Conservation (phyloP, 2,113 vertebrate species). For the Pterophyllum scalare region DNA sequence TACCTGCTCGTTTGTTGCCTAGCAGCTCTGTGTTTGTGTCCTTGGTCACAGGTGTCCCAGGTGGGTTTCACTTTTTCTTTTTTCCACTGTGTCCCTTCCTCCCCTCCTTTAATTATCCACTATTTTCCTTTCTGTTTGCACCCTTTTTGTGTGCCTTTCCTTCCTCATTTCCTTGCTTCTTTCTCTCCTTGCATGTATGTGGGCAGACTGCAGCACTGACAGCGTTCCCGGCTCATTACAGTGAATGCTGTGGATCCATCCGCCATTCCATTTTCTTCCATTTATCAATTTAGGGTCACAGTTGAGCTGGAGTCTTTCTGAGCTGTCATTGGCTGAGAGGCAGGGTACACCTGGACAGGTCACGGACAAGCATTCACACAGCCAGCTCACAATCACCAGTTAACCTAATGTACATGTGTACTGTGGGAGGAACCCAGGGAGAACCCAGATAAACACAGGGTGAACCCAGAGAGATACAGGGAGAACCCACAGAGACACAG, state of each 20-base stretch:
- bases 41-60: conserved; percentile 28
- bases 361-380: no score
- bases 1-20: conserved; percentile 53
- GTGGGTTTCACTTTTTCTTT: conserved; percentile 20
- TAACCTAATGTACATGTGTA: neutral
- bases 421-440: no score
- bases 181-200: neutral
- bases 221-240: neutral
- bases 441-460: no score
- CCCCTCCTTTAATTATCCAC: neutral
- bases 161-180: neutral
- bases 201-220: neutral
- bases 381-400: neutral
- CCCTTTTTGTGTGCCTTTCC: neutral
- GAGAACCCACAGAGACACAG: no score
- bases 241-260: neutral
- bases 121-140: neutral
- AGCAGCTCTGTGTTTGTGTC: conserved; percentile 19
- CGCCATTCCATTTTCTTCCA: neutral
- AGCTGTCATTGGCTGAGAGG: neutral
- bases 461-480: no score
- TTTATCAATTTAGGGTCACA: neutral
- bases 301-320: neutral
- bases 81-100: neutral
- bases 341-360: no score